A percentile compares a stretch with the other conserved stretches of the same genome.
phyloP scores from a whole-genome alignment of 2,797 vertebrate species.

The Aeoliscus strigatus region DNA sequence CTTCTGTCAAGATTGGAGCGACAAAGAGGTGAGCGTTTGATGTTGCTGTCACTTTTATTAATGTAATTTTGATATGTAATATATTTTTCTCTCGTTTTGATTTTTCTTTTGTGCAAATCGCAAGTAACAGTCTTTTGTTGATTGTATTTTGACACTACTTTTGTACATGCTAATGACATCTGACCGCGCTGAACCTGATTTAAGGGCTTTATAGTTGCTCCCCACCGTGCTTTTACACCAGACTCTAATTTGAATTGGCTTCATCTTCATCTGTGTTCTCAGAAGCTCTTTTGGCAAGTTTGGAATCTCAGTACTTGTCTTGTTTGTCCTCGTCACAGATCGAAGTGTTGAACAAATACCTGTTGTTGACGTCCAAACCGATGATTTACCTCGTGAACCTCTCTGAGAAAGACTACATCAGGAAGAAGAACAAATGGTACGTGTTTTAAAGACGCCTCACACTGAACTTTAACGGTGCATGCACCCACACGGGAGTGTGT shows the following conservation, averaged over 20 bases:
- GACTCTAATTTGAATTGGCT: constrained; percentile 60
- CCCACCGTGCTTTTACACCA: constrained; percentile 57
- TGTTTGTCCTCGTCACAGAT: constrained; percentile 74
- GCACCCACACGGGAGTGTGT: too few species aligned
- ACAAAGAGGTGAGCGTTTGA: constrained; percentile 90
- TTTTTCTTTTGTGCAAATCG: constrained; percentile 55
- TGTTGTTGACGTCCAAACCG: constrained; percentile 96
- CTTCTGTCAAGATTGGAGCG: constrained; percentile 90
- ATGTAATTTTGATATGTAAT: constrained; percentile 52
- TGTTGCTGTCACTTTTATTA: constrained; percentile 62
- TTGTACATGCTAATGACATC: constrained; percentile 70
- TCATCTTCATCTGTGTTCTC: constrained; percentile 53
- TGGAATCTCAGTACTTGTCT: constrained; percentile 40
- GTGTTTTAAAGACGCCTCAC: constrained; percentile 49
- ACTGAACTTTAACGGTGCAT: too few species aligned
- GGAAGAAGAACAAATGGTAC: constrained; percentile 98
- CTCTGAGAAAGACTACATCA: constrained; percentile 95
- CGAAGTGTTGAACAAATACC: constrained; percentile 95
- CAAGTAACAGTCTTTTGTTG: constrained; percentile 47
- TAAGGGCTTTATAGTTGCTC: constrained; percentile 57
- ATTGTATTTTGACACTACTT: constrained; percentile 53
- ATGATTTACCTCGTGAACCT: constrained; percentile 98
- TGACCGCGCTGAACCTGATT: constrained; percentile 68
- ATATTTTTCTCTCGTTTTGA: constrained; percentile 16
- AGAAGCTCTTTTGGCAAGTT: constrained; percentile 58